Base-by-base conservation (phyloP, 2,113 vertebrate species). In the Chaetura pelagica region DNA sequence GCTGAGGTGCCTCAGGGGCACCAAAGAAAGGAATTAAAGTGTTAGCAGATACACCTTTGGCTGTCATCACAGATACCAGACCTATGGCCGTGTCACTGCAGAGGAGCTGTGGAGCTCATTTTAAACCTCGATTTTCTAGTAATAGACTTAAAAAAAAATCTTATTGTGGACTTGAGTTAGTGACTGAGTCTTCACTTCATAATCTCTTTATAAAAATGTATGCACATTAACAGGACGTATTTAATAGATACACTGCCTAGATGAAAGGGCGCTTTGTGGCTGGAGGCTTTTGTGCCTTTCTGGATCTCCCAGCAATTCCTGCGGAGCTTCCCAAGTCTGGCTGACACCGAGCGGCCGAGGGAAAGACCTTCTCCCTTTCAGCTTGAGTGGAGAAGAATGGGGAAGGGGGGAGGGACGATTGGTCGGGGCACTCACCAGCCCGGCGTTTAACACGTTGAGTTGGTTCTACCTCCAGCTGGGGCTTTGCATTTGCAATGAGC, bases 401-500 rank as follows among this genome's bases (percentile, higher is more conserved):
- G 86, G 81, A 83, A 52, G 32, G 32, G 96, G 92, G 95, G 97
- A 89, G 95, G 79, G 85, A 73, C 59, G 86, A 91, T 94, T 93
- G 96, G 90, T 95, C 52, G 89, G 96, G 96, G 96, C 96, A 92
- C 96, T 96, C 97, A 88, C 87, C 91, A 97, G 82, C 94, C 87
- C 40, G 83, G 91, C 88, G 67, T 97, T 95, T 85, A 95, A 88
- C 78, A 8, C 71, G 84, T 91, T 87, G 92, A 48, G 82, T 80
- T 96, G 96, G 92, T 96, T 90, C 91, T 88, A 73, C 71, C 96
- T 95, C 97, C 91, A 95, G 90, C 97, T 97, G 97, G 97, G 98
- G 97, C 97, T 99, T 98, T 98, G 98, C 98, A 98, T 99, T 98
- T 96, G 94, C 97, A 97, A 95, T 98, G 97, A 98, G 97, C 90